Percentiles rank a stretch among this genome's conserved stretches.
Conservation (phyloP, 2,797 vertebrate species). For the Lepus townsendii region DNA sequence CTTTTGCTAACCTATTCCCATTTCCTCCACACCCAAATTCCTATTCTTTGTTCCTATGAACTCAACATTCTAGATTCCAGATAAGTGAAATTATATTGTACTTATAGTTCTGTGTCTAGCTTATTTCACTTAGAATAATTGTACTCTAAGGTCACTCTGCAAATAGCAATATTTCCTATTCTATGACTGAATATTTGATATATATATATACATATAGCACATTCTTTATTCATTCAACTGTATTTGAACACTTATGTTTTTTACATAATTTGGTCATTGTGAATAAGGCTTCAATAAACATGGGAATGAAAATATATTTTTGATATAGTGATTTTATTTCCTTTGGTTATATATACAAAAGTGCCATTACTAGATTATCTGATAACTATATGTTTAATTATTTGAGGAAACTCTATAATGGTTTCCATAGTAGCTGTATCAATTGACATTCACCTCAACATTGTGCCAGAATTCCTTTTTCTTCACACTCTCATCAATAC, state of each 20-base stretch:
- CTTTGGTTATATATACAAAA: background rate
- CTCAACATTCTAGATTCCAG: background rate
- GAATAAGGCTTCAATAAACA: background rate
- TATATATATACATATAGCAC: background rate
- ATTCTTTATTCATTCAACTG: background rate
- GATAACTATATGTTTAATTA: background rate
- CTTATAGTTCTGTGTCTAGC: background rate
- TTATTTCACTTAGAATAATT: background rate
- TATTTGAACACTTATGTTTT: background rate
- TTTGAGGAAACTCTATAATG: background rate
- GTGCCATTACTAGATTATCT: background rate
- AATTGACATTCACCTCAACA: background rate
- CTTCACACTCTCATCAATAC: background rate
- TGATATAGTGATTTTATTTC: background rate
- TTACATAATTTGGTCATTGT: background rate
- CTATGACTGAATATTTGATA: background rate
- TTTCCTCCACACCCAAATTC: background rate
- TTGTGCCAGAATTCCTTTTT: background rate
- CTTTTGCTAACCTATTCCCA: background rate
- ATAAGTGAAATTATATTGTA: background rate
- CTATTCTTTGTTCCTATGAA: background rate
- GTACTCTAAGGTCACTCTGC: background rate
- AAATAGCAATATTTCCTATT: background rate
- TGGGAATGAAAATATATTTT: background rate
- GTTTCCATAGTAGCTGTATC: background rate